phyloP scores from a whole-genome alignment of 2,797 vertebrate genomes.

The Meriones psammophilus region DNA sequence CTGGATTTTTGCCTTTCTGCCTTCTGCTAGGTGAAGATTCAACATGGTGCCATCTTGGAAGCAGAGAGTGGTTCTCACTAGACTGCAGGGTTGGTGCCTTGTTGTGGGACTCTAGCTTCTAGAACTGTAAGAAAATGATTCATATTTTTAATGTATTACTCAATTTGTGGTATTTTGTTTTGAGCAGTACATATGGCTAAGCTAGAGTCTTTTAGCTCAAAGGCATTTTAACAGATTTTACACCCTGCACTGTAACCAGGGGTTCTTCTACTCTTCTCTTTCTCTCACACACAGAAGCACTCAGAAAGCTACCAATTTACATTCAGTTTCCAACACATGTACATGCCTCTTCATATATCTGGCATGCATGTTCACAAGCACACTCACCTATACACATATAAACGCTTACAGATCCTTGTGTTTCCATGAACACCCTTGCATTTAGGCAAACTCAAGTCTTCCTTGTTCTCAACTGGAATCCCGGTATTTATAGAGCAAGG shows the following conservation, averaged over 20 bases:
- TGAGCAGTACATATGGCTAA: not conserved
- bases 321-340: not conserved
- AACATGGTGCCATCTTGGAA: not conserved
- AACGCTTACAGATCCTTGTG: not conserved
- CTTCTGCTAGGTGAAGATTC: not conserved
- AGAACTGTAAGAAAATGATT: not conserved
- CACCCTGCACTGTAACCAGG: not conserved
- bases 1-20: not conserved
- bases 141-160: not conserved
- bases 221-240: slow-evolving; percentile 25
- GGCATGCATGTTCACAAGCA: not conserved
- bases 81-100: not conserved
- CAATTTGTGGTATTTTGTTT: not conserved
- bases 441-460: not conserved
- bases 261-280: not conserved
- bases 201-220: not conserved
- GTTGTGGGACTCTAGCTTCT: not conserved
- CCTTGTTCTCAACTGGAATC: not conserved
- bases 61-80: not conserved
- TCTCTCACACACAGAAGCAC: not conserved
- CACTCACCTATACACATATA: not conserved
- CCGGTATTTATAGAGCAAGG: not conserved
- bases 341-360: not conserved
- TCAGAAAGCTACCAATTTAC: not conserved
- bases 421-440: not conserved